Evolutionary conservation across 2,797 vertebrate genomes (phyloP).

Genomic region (Microctenopoma lineatum): DNA sequence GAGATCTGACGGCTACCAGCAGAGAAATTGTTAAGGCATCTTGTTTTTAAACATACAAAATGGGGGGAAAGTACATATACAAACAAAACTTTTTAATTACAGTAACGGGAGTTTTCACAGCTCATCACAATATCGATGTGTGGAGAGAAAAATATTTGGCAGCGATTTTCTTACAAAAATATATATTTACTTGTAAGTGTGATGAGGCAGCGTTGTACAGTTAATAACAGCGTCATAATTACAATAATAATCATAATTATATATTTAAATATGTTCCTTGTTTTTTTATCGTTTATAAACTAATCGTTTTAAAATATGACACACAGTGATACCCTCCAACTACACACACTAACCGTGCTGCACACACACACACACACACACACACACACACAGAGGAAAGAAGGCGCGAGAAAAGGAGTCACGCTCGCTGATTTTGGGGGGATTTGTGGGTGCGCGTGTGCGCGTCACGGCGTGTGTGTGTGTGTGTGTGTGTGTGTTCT

Average conservation of each 20-base stretch:
- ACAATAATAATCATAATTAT: conserved; percentile 9
- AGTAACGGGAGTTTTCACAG: background rate
- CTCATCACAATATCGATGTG: conserved; percentile 7
- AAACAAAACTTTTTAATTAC: background rate
- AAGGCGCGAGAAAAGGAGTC: conserved; percentile 21
- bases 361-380: background rate
- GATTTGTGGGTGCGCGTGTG: background rate
- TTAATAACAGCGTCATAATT: background rate
- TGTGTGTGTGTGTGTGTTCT: background rate
- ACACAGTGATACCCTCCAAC: background rate
- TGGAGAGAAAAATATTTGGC: background rate
- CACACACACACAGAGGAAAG: conserved; percentile 1
- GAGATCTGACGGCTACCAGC: conserved; percentile 27
- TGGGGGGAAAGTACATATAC: background rate
- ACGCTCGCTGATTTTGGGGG: conserved; percentile 34
- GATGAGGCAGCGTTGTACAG: conserved; percentile 48
- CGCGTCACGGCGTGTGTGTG: background rate
- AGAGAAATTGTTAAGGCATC: conserved; percentile 1
- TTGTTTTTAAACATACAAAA: background rate
- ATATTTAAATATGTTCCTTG: no score
- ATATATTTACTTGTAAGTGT: conserved; percentile 34
- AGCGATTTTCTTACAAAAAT: conserved; percentile 36
- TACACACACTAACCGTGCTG: background rate
- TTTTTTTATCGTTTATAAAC: no score
- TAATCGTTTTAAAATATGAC: conserved; percentile 4